Conservation (phyloP, 53 echinoderm and acorn worm genomes). For the Zoroaster sp. region DNA sequence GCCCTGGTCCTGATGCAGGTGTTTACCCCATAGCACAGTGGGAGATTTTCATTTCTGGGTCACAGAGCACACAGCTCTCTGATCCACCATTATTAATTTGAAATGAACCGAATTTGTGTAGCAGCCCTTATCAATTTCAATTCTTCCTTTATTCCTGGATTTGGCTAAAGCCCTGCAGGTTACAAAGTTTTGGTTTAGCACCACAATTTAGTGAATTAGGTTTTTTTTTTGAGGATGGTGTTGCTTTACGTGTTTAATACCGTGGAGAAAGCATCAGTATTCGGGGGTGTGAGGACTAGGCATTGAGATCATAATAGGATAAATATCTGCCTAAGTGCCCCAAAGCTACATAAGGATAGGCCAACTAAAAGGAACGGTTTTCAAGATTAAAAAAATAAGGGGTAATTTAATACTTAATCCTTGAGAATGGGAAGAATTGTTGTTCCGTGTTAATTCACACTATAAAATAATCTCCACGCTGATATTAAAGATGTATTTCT, state of each 20-base stretch:
- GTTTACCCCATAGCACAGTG: slow-evolving; percentile 14
- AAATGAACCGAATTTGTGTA: slow-evolving; percentile 1
- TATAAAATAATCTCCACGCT: background rate
- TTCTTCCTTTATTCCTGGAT: slow-evolving; percentile 18
- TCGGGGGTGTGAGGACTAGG: background rate
- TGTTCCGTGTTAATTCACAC: background rate
- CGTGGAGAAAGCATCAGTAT: background rate
- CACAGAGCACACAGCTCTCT: background rate
- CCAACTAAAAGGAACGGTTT: background rate
- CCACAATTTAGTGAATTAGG: slow-evolving; percentile 10
- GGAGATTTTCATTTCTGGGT: background rate
- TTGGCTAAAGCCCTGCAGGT: slow-evolving; percentile 32
- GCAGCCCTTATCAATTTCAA: slow-evolving; percentile 7
- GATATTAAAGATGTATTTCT: no score
- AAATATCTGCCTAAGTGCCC: background rate
- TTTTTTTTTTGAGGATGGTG: background rate
- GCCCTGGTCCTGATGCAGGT: background rate
- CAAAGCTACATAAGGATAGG: background rate
- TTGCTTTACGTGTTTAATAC: background rate
- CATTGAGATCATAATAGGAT: background rate
- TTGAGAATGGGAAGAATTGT: background rate
- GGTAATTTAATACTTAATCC: background rate
- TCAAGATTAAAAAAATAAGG: background rate
- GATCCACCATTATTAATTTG: slow-evolving; percentile 2
- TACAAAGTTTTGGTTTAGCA: background rate